Base-by-base conservation (phyloP, 2,113 vertebrate genomes). In the Coryphaenoides rupestris region DNA sequence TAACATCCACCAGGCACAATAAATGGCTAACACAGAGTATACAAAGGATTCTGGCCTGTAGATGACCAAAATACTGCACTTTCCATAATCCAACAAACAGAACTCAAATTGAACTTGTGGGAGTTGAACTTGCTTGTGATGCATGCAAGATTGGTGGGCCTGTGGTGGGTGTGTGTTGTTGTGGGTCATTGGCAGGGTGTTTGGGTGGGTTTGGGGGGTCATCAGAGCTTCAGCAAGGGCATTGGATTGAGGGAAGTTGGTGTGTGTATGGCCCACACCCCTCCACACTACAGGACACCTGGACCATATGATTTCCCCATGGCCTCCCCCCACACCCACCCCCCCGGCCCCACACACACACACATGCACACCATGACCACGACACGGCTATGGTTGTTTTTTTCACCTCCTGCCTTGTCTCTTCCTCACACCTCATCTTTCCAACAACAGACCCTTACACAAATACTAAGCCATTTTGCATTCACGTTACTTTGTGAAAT, bases 211-310 rank as follows among this genome's bases (percentile, higher is more conserved):
- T 59, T 70, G 70, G 59, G 60, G 65, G 58, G 17, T 9, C 76
- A 80, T 81, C 78, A 83, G 80, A 86, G 76, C 80, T 61, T 69
- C 62, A 75, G 68, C 65, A 77, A 83, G 79, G 72, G 73, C 82
- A 78, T 9, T 14, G 73, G 74, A 80, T 84, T 70, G 74, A 81
- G 63, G 70, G 61, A 63, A 66, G 54, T 77, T 26, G 24, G 68
- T 66, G 72, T 76, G 74, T 69, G 68, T 73, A 82, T 63, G 78
- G 65, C 72, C 72, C 75, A 66, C 73, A 79, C 69, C 70, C 67
- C 57, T 74, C 73, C 70, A 69, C 83, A 15, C 83, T 65, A 78
- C 75, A 72, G 82, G 86, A 76, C 60, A 62, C 73, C 71, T 21
- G 62, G 73, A 86, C 57, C 83, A 87, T 84, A 84, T 86, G 86